phyloP scores from a whole-genome alignment of 2,797 vertebrate species.

The Squalus acanthias region DNA sequence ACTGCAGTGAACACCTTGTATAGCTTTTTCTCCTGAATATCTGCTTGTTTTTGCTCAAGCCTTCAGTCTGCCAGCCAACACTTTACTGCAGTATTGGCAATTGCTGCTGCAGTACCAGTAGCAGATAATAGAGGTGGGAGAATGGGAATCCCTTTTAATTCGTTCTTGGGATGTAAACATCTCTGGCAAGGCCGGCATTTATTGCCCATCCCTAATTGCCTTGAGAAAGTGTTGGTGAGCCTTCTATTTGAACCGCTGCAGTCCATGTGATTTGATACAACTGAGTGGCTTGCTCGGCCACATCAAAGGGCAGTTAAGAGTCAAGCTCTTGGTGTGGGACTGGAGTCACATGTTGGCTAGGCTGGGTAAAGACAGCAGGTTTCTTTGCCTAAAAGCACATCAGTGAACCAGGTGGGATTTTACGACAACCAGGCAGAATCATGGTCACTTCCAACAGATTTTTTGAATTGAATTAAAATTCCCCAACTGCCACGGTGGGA shows the following conservation, averaged over 20 bases:
- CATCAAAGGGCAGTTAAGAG: neutral
- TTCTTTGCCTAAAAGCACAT: no score
- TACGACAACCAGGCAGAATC: no score
- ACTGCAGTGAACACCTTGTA: neutral
- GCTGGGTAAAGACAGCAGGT: no score
- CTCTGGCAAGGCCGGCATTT: neutral
- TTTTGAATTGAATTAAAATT: no score
- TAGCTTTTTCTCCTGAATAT: no score
- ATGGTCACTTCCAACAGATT: no score
- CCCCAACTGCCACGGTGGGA: no score
- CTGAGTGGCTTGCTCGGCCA: neutral
- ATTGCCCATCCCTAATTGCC: no score
- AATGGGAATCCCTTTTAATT: neutral
- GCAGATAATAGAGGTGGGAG: neutral
- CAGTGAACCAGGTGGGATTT: no score
- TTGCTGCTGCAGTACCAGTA: no score
- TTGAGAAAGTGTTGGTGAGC: neutral
- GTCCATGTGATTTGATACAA: neutral
- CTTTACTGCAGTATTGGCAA: neutral
- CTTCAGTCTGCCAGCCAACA: neutral
- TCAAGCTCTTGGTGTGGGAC: no score
- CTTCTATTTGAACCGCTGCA: neutral
- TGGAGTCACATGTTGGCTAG: no score
- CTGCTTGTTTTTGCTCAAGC: neutral
- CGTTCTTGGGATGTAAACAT: neutral